Percentiles rank a stretch among this genome's conserved stretches.
These are phyloP conservation scores for Kryptolebias marmoratus DNA, from an alignment of 2,113 vertebrate genomes.

Conservation along the genomic window DNA sequence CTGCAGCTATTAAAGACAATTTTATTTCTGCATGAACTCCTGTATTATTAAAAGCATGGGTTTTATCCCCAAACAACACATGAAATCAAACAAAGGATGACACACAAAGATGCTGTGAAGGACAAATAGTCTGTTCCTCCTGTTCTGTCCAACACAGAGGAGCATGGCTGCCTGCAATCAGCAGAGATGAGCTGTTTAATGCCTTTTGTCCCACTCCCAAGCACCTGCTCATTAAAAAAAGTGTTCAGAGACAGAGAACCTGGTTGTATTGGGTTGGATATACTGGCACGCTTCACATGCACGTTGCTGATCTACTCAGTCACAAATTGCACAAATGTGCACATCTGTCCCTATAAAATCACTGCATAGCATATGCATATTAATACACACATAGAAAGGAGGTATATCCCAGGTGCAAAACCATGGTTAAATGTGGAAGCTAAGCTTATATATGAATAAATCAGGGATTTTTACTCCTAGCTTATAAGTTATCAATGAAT, in stretches of 20 bases:
- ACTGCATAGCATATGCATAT: not conserved
- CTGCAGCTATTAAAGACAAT: not conserved
- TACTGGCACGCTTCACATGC: slow-evolving; percentile 20
- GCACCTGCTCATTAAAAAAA: slow-evolving; percentile 66
- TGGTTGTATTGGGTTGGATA: slow-evolving; percentile 16
- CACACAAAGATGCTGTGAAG: not conserved
- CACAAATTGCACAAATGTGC: not conserved
- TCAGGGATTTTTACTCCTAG: no score
- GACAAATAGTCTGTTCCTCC: slow-evolving; percentile 4
- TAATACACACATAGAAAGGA: no score
- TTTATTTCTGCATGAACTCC: not conserved
- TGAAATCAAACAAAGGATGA: slow-evolving; percentile 31
- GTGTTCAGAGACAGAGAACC: slow-evolving; percentile 21
- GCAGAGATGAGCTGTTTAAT: slow-evolving; percentile 42
- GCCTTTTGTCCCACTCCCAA: slow-evolving; percentile 43
- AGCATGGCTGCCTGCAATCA: slow-evolving; percentile 51
- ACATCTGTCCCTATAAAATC: slow-evolving; percentile 35
- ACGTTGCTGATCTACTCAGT: slow-evolving; percentile 26
- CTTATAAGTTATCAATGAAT: no score
- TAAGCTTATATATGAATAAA: no score
- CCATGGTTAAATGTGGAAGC: no score
- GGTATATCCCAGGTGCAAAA: no score
- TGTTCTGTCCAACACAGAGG: slow-evolving; percentile 16
- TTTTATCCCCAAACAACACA: slow-evolving; percentile 22
- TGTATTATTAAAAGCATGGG: not conserved